Base-by-base conservation (phyloP, 2,888 invertebrate genomes). In the Yponomeuta plumbellus region DNA sequence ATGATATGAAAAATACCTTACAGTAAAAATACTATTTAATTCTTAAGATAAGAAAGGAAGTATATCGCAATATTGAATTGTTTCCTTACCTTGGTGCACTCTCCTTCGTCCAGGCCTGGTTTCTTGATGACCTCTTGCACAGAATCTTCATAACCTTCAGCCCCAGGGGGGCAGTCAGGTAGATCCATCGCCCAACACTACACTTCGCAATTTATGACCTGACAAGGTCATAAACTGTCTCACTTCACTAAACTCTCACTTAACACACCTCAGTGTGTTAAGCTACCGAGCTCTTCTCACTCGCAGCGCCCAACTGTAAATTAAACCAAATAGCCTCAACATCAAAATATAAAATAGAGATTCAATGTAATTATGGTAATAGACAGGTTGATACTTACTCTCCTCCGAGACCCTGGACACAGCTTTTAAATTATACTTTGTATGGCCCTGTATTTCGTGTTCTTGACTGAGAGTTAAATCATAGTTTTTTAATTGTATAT, bases 141-240 rank as follows among this genome's bases (percentile, higher is more conserved):
- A 2, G 89, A 78, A 74, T 91, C 91, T 74, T 90, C 72, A 74
- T 91, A 91, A 64, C 91, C 91, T 79, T 91, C 91, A 64, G 91
- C 79, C 74, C 91, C 91, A 0, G 91, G 91, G 57, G 91, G 91
- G 73, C 91, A 87, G 75, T 91, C 91, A 0, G 90, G 89, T 39
- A 91, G 83, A 13, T 91, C 91, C 91, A 91, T 91, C 77, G 84
- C 84, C 76, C 83, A 67, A 70, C 88, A 88, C 89, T 85, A 88
- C 88, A 90, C 88, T 88, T 78, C 76, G 74, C 76, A 80, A 85
- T 88, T 84, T 87, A 88, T 87, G 87, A 81, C 81, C 85, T 69
- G 74, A 78, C 71, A 77, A 73, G 78, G 80, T 80, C 85, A 86
- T 86, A 85, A 84, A 85, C 84, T 77, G 68, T 75, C 71, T 78